Percentiles rank a stretch among this genome's conserved stretches.
phyloP scores from a whole-genome alignment of 2,888 invertebrate genomes.

The Lasioglossum lativentre region DNA sequence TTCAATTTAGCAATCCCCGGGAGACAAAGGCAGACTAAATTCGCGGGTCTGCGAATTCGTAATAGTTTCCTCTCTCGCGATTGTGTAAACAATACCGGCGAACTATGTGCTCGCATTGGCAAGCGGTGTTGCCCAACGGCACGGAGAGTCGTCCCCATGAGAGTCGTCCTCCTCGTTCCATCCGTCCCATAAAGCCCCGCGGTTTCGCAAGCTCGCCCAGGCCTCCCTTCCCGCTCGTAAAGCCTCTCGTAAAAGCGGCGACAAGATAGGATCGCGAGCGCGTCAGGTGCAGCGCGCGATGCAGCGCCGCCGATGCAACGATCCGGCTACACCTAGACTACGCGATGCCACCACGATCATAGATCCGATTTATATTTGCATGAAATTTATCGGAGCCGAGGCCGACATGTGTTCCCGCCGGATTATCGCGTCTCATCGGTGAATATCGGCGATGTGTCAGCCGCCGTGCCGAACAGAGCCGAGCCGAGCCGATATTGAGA shows the following conservation, averaged over 20 bases:
- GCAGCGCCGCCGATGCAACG: conserved; percentile 30
- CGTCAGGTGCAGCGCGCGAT: conserved; percentile 66
- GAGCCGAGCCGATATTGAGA: conserved; percentile 16
- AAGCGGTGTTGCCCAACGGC: conserved; percentile 56
- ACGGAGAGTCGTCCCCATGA: conserved; percentile 40
- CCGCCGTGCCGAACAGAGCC: background rate
- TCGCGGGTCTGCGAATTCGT: conserved; percentile 45
- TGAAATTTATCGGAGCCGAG: conserved; percentile 60
- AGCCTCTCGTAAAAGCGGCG: conserved; percentile 48
- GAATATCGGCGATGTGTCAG: conserved; percentile 48
- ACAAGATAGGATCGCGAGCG: conserved; percentile 67
- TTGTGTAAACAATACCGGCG: conserved; percentile 55
- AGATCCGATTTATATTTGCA: conserved; percentile 69
- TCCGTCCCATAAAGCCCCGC: conserved; percentile 50
- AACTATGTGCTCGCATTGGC: conserved; percentile 45
- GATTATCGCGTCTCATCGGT: conserved; percentile 60
- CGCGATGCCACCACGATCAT: conserved; percentile 58
- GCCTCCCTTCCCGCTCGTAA: conserved; percentile 12
- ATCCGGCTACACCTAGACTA: conserved; percentile 60
- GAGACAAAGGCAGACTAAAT: conserved; percentile 27
- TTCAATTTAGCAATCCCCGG: conserved; percentile 1
- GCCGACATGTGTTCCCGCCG: conserved; percentile 54
- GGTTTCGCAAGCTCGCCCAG: conserved; percentile 60
- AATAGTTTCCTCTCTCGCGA: conserved; percentile 58
- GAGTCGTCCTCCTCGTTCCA: conserved; percentile 57